These are phyloP conservation scores for Caenorhabditis sp. DNA, from an alignment of 2,888 invertebrate species.

Conservation along the genomic window DNA sequence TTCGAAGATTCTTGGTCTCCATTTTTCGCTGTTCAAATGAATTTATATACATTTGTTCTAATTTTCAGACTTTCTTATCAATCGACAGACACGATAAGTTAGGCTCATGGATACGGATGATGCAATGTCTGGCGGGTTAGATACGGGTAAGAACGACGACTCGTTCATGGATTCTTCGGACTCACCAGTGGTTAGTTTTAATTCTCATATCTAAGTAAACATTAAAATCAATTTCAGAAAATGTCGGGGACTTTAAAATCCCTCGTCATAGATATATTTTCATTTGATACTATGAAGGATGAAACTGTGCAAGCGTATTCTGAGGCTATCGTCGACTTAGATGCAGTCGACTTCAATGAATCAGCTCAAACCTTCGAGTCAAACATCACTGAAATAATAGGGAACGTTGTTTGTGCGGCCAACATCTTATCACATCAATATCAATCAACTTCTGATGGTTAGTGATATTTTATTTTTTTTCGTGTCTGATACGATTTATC, in stretches of 20 bases:
- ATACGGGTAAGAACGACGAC: constrained; percentile 1
- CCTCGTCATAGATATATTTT: neutral
- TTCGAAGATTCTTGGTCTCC: too few species aligned
- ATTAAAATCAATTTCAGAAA: constrained; percentile 1
- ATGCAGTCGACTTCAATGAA: neutral
- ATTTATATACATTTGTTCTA: too few species aligned
- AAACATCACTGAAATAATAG: constrained; percentile 4
- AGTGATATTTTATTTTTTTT: neutral
- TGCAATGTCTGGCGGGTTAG: neutral
- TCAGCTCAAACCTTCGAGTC: neutral
- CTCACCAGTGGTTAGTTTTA: neutral
- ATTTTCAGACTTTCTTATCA: too few species aligned
- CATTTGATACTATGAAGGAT: neutral
- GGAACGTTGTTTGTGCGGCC: neutral
- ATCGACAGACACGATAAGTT: neutral
- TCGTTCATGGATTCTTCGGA: neutral
- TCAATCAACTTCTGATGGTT: neutral
- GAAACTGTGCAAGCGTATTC: neutral
- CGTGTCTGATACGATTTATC: neutral
- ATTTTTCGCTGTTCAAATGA: too few species aligned
- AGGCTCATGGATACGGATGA: neutral
- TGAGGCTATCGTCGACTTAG: neutral
- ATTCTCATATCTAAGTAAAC: neutral
- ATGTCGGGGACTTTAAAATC: neutral
- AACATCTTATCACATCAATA: neutral